These are phyloP conservation scores for Bambusicola thoracicus DNA, from an alignment of 2,113 vertebrate genomes.

Conservation along the genomic window DNA sequence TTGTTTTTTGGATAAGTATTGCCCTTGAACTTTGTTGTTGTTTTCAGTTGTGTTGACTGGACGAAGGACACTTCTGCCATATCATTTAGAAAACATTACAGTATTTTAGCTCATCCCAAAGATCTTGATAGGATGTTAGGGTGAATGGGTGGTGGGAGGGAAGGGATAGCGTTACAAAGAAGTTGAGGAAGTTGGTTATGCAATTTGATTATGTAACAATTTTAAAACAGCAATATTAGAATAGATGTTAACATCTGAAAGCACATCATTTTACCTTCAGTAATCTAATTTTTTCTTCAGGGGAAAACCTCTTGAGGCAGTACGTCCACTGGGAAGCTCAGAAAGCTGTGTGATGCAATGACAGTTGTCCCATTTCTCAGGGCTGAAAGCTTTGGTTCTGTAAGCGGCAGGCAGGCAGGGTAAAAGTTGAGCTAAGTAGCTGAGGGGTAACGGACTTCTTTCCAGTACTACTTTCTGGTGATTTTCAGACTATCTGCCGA, in stretches of 20 bases:
- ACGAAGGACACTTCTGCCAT: not conserved
- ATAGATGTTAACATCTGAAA: constrained; percentile 41
- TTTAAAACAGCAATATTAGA: constrained; percentile 38
- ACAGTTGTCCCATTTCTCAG: constrained; percentile 3
- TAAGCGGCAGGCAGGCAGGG: not conserved
- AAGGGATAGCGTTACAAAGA: not conserved
- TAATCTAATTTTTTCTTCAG: not conserved
- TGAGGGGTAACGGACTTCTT: not conserved
- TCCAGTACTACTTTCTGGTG: not conserved
- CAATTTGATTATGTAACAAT: constrained; percentile 56
- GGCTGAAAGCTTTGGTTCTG: not conserved
- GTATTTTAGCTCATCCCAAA: rapidly evolving
- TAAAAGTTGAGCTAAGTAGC: not conserved
- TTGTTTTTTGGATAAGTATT: not conserved
- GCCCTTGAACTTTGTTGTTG: not conserved
- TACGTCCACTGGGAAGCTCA: not conserved
- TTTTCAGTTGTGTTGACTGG: not conserved
- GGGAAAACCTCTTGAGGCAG: not conserved
- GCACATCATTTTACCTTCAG: constrained; percentile 8
- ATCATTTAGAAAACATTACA: not conserved
- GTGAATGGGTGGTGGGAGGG: not conserved
- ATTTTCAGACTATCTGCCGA: not conserved
- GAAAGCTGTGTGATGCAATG: not conserved
- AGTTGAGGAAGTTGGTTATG: not conserved
- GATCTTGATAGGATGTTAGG: not conserved